Evolutionary conservation across 2,113 vertebrate species (phyloP), one percentile per base, ranked within the genome.

Genomic region (Embiotoca jacksoni): DNA sequence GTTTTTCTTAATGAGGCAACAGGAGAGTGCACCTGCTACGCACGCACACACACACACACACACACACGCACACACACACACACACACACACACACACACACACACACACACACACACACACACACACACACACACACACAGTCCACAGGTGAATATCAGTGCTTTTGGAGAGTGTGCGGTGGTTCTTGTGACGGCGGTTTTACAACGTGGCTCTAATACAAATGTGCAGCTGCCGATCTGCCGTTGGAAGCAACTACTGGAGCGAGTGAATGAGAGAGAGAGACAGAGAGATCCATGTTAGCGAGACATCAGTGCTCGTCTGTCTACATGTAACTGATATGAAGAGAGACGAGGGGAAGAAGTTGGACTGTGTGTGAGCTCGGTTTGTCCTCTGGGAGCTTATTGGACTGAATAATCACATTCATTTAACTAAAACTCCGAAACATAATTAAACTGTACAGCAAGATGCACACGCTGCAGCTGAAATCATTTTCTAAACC

Each of bases 1-100:
- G 74, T 86, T 88, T 88, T 91, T 87, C 72, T 67, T 89, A 91
- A 91, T 90, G 86, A 91, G 86, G 84, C 82, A 81, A 70, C 82
- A 65, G 78, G 58, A 76, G 55, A 37, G 39, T 64, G 71, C 60
- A 87, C 86, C 76, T 89, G 84, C 74, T 82, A 46, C 76, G 39
- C n/a, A 0, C 11, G 44, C 44, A 23, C 23, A 23, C 23, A 23
- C 23, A 23, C 23, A 23, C 23, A 23, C 23, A 23, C 23, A 23
- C 23, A 1, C 23, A 23, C 44, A 33, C 61, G 7, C 56, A 47
- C 52, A 16, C 67, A 15, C 36, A 7, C 65, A 23, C 23, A 23
- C 7, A 31, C 46, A 31, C 54, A 13, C 35, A 31, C n/a, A 35
- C 75, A 33, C 63, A 41, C 70, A 41, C 39, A 52, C 61, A 37